Evolutionary conservation across 2,113 vertebrate genomes (phyloP).

Genomic region (Oreamnos americanus): DNA sequence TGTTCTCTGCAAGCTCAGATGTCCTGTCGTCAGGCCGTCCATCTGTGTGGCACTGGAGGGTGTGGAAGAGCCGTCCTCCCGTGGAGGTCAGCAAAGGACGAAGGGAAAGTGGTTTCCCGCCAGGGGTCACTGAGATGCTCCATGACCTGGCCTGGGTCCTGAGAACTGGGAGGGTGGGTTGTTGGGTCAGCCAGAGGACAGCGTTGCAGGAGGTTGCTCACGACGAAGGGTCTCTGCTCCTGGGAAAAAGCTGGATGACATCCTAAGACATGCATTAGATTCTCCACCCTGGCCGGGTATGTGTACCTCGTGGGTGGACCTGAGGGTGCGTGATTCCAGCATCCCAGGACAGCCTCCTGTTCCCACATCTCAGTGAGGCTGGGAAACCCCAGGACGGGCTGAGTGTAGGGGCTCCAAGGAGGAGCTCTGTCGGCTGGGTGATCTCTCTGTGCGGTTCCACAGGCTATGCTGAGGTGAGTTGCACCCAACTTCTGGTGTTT

Average conservation of each 20-base stretch:
- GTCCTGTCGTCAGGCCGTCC: fast-evolving
- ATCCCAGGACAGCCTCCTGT: background rate
- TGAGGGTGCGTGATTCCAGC: background rate
- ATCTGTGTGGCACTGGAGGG: fast-evolving
- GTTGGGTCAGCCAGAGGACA: background rate
- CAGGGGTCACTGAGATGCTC: background rate
- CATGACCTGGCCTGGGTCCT: background rate
- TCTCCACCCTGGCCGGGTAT: background rate
- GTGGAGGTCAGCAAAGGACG: fast-evolving
- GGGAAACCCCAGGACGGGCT: background rate
- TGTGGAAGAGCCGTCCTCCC: fast-evolving
- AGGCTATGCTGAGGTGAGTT: fast-evolving
- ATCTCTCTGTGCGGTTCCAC: fast-evolving
- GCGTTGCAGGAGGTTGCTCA: too few species aligned
- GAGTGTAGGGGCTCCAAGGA: fast-evolving
- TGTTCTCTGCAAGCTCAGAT: fast-evolving
- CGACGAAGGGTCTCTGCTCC: background rate
- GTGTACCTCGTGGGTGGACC: background rate
- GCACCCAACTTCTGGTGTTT: fast-evolving
- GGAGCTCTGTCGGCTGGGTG: fast-evolving
- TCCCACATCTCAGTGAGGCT: background rate
- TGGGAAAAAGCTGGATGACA: background rate
- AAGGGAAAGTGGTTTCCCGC: too few species aligned
- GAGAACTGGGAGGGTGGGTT: background rate
- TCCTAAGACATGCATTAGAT: fast-evolving